phyloP scores from a whole-genome alignment of 2,888 invertebrate species.

The Mythimna ferrago region DNA sequence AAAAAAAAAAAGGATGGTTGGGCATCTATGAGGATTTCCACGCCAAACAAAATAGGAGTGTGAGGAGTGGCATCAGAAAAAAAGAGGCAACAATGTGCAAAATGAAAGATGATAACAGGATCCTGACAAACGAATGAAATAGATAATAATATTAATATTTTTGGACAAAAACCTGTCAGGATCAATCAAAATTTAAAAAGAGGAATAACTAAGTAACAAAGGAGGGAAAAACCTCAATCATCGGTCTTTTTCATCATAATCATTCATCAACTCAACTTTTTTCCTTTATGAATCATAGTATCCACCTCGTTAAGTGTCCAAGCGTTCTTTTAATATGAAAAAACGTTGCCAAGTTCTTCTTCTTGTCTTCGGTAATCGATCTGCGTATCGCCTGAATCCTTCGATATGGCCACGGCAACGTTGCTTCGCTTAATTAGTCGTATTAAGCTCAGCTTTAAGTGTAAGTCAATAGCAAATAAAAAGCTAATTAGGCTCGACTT shows the following conservation, averaged over 20 bases:
- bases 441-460: slow-evolving; percentile 42
- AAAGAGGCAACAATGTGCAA: background rate
- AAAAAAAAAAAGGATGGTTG: too few species aligned
- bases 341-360: background rate
- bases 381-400: slow-evolving; percentile 4
- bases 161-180: too few species aligned
- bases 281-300: too few species aligned
- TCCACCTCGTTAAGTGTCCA: too few species aligned
- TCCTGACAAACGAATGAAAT: background rate
- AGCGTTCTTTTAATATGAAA: background rate
- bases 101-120: background rate
- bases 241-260: too few species aligned
- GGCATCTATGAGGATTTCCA: too few species aligned
- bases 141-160: background rate
- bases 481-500: slow-evolving; percentile 51
- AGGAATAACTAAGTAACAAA: too few species aligned
- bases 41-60: too few species aligned
- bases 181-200: too few species aligned
- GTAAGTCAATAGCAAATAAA: slow-evolving; percentile 59
- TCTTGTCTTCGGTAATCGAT: slow-evolving; percentile 5
- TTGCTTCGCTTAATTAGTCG: slow-evolving; percentile 45
- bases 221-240: too few species aligned
- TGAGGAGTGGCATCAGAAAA: too few species aligned
- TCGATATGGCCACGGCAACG: slow-evolving; percentile 31
- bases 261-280: too few species aligned